These are phyloP conservation scores for Aphelenchoides avenae DNA, from an alignment of 1,140 invertebrate species.

Conservation along the genomic window DNA sequence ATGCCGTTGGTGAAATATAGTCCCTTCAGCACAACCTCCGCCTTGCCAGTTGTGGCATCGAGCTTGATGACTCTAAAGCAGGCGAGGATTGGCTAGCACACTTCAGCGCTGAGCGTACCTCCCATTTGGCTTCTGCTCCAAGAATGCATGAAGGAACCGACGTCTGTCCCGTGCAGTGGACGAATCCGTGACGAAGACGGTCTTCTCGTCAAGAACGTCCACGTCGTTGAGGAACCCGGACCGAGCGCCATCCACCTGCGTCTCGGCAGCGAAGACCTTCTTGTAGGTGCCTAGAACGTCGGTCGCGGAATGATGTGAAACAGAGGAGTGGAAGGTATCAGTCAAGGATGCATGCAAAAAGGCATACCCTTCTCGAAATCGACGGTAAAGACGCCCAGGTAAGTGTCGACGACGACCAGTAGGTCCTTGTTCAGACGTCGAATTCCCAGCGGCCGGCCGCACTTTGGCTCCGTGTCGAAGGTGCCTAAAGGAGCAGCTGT, in stretches of 20 bases:
- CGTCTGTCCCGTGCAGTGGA: conserved; percentile 58
- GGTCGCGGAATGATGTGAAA: not conserved
- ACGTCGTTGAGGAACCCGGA: conserved; percentile 42
- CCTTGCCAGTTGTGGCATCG: conserved; percentile 43
- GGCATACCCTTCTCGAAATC: conserved; percentile 43
- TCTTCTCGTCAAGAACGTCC: conserved; percentile 33
- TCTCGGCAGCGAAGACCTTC: conserved; percentile 30
- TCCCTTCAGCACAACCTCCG: conserved; percentile 42
- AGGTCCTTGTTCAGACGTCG: conserved; percentile 39
- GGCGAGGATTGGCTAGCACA: conserved; percentile 12
- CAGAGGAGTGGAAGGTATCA: too few relatives aligned
- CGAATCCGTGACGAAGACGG: conserved; percentile 50
- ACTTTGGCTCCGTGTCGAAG: conserved; percentile 42
- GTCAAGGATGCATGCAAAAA: too few relatives aligned
- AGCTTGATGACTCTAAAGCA: conserved; percentile 53
- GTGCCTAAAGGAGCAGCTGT: too few relatives aligned
- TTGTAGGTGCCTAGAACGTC: not conserved
- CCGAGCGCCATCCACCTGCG: conserved; percentile 24
- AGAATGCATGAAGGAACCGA: conserved; percentile 58
- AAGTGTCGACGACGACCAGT: conserved; percentile 52
- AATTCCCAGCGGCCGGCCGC: conserved; percentile 53
- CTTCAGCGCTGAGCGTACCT: conserved; percentile 56
- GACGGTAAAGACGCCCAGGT: conserved; percentile 46
- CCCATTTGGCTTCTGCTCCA: conserved; percentile 59
- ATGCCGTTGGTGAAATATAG: conserved; percentile 61